Evolutionary conservation across 2,888 invertebrate species (phyloP), one percentile per base, ranked within the genome.

Genomic region (Augochlorella aurata): DNA sequence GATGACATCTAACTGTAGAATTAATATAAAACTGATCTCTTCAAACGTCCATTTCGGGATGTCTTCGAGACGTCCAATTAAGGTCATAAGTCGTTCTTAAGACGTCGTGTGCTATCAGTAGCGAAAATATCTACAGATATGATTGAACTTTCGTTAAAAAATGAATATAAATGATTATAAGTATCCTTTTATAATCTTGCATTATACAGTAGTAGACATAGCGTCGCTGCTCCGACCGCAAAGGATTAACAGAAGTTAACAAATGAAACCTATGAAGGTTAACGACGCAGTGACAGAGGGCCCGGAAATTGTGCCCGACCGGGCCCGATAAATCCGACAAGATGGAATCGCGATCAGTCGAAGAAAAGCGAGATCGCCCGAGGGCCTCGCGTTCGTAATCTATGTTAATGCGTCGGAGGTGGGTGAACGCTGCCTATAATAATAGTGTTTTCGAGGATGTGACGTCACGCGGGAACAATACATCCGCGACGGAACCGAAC

Each of bases 361-460:
- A 72, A 65, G 79, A 73, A 79, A 67, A 50, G 44, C 67, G 73
- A 68, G 70, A 81, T 38, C 80, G 87, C 88, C 81, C 58, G 69
- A 78, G 88, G 85, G 77, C 67, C 81, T 75, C 73, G 70, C 74
- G 84, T 76, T 80, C 80, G 85, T 88, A 88, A 88, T 88, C 87
- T 87, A 88, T 88, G 88, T 82, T 88, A 88, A 88, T 84, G 84
- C 83, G 78, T 66, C 85, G 87, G 83, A 85, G 88, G 84, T 82
- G 85, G 88, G 69, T 81, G 79, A 79, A 74, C 65, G 68, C 12
- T 61, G 21, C 63, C 69, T 71, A 73, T 89, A 89, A 89, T 90
- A 84, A 89, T 85, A 87, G 87, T 90, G 82, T 84, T 89, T 89
- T 88, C 76, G 83, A 85, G 79, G 79, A 81, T 81, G 77, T 88